These are phyloP conservation scores for Bovichtus diacanthus DNA, from an alignment of 2,797 vertebrate species.

Conservation along the genomic window DNA sequence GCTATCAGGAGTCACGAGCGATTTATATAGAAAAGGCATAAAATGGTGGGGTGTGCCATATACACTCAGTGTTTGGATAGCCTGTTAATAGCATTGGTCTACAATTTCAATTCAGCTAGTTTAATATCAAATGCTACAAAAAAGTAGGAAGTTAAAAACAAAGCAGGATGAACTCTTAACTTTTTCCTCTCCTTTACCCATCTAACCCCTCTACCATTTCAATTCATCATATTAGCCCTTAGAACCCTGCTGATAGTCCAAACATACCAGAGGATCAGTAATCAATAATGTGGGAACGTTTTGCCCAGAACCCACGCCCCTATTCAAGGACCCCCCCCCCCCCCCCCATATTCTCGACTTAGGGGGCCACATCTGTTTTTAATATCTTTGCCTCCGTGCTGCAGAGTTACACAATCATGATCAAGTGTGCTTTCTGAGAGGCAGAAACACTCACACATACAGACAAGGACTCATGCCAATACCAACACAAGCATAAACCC, in stretches of 20 bases:
- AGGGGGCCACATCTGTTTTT: slow-evolving; percentile 89
- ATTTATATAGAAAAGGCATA: slow-evolving; percentile 27
- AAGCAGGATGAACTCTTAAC: slow-evolving; percentile 22
- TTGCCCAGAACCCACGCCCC: slow-evolving; percentile 57
- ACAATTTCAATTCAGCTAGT: slow-evolving; percentile 11
- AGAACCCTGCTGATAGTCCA: slow-evolving; percentile 78
- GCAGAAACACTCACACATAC: slow-evolving; percentile 74
- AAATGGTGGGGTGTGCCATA: slow-evolving; percentile 13
- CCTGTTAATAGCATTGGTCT: slow-evolving; percentile 2
- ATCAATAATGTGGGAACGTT: slow-evolving; percentile 85
- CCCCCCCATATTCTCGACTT: slow-evolving; percentile 56
- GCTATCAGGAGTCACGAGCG: slow-evolving; percentile 3
- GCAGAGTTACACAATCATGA: slow-evolving; percentile 81
- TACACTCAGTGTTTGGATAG: slow-evolving; percentile 20
- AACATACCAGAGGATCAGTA: slow-evolving; percentile 85
- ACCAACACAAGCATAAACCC: slow-evolving; percentile 72
- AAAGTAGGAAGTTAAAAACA: slow-evolving; percentile 30
- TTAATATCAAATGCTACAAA: slow-evolving; percentile 26
- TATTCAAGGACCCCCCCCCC: slow-evolving; percentile 27
- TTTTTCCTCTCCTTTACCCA: slow-evolving; percentile 17
- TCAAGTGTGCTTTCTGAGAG: slow-evolving; percentile 72
- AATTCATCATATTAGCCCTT: slow-evolving; percentile 67
- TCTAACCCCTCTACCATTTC: slow-evolving; percentile 39
- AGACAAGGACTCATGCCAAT: slow-evolving; percentile 64
- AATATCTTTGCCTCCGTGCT: slow-evolving; percentile 83